A percentile compares a stretch with the other conserved stretches of the same genome.
Conservation (phyloP, 2,888 invertebrate genomes). For the Lasioglossum lativentre region DNA sequence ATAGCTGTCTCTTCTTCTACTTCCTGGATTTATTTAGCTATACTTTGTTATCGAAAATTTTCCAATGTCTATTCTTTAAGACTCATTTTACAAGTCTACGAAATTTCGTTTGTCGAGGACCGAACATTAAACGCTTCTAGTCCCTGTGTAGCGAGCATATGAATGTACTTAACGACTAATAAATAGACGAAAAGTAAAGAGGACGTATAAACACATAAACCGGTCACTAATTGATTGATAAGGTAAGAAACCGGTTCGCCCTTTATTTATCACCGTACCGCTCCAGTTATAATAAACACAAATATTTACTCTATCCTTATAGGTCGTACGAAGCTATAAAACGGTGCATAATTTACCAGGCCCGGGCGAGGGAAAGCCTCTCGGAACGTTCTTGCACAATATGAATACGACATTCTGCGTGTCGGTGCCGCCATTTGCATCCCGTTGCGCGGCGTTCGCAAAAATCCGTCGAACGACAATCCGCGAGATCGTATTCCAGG, state of each 20-base stretch:
- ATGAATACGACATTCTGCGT: neutral
- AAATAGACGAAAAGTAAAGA: neutral
- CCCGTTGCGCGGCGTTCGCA: neutral
- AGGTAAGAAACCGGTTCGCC: neutral
- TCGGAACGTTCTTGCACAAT: neutral
- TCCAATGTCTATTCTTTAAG: too few relatives aligned
- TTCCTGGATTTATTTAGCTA: too few relatives aligned
- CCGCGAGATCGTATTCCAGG: slow-evolving; percentile 5
- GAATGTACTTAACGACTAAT: neutral
- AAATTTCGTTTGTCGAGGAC: too few relatives aligned
- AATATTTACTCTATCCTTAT: neutral
- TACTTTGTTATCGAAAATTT: too few relatives aligned
- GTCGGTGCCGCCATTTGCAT: neutral
- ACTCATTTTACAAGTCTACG: too few relatives aligned
- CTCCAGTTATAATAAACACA: neutral
- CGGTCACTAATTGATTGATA: neutral
- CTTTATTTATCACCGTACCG: slow-evolving; percentile 2
- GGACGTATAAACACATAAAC: neutral
- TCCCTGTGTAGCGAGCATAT: neutral
- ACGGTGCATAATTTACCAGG: neutral
- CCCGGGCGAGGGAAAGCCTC: neutral
- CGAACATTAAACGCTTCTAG: too few relatives aligned
- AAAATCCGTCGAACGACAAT: neutral
- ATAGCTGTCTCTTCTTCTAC: too few relatives aligned
- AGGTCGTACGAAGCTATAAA: neutral